Evolutionary conservation across 2,113 vertebrate genomes (phyloP), one percentile per base, ranked within the genome.

Genomic region (Sinocyclocheilus anshuiensis): DNA sequence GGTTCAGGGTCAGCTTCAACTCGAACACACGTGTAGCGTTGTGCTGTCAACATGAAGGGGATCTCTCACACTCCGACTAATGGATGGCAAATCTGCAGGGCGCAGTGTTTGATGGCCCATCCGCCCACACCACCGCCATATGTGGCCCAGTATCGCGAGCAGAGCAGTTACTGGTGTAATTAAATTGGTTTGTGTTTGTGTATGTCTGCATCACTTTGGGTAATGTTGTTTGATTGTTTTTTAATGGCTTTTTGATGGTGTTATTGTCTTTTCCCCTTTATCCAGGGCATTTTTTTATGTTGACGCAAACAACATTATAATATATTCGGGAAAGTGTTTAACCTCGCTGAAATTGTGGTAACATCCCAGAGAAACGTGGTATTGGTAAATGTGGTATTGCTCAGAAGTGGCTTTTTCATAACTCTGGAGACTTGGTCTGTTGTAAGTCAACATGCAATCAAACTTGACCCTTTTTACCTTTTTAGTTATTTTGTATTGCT

Each of bases 61-160:
- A 84, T 39, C 82, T 72, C 53, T 83, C 67, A 83, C 63, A 83
- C 81, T 81, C n/a, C 4, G 10, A 12, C n/a, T 71, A 82, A 82
- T 71, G 20, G 24, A 82, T 29, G 5, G 81, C 57, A 80, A 80
- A 80, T 39, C 29, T 61, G 33, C 33, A 24, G 26, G 77, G 29
- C 13, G 20, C 2, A 29, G n/a, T 20, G 36, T 80, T 80, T 42
- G 78, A 80, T 81, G 61, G 71, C 48, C 81, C 20, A 12, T 83
- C 67, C 16, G 16, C 39, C 61, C 79, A 67, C 53, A 45, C 29
- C 15, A 39, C 10, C 12, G 29, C 67, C 81, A 71, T 53, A 72
- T 83, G 81, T 72, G 81, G 33, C 20, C 81, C 67, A 39, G 29
- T 72, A 69, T 77, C 48, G 6, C 20, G 3, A 42, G 22, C 57